Base-by-base conservation (phyloP, 2,888 invertebrate genomes). In the Resseliella maxima region DNA sequence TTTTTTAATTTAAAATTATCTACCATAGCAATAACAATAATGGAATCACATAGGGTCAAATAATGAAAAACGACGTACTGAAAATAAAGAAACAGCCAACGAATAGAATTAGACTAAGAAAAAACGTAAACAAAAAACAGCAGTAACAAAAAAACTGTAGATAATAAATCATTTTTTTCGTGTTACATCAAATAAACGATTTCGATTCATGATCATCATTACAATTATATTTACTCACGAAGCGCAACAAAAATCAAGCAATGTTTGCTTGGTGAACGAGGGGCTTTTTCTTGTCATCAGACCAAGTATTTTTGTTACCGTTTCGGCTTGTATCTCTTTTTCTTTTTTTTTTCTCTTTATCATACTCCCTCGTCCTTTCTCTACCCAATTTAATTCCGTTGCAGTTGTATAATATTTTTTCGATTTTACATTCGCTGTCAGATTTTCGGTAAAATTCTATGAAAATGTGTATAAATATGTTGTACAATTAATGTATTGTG, bases 101-200 rank as follows among this genome's bases (percentile, higher is more conserved):
- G n/a, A 31, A 72, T 31, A 35, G 31, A 72, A 72, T 72, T 72
- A 31, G 72, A 31, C 31, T 10, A 72, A 72, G 72, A 31, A 72
- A 72, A 72, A 72, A 31, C 72, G 31, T 72, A 2, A 10, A 27
- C 31, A 15, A 41, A 18, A 50, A 18, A 72, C 5, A 83, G n/a
- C 38, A n/a, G n/a, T n/a, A 36, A 81, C 10, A 15, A 81, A 83
- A 38, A 83, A 38, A 83, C n/a, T 31, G 24, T 83, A 38, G 27
- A 35, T 72, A 72, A 72, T 72, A 72, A 83, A 83, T 83, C 83
- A 83, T 38, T 83, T 38, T 72, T 83, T 83, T 83, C 38, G 38
- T 83, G 83, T 83, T 38, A 0, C 10, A 72, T 35, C 72, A 35
- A 72, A 72, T 83, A 83, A 38, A 38, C 36, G 83, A 38, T 83